A percentile compares a stretch with the other conserved stretches of the same genome.
Conservation (phyloP, 2,797 vertebrate species). For the Parambassis ranga region DNA sequence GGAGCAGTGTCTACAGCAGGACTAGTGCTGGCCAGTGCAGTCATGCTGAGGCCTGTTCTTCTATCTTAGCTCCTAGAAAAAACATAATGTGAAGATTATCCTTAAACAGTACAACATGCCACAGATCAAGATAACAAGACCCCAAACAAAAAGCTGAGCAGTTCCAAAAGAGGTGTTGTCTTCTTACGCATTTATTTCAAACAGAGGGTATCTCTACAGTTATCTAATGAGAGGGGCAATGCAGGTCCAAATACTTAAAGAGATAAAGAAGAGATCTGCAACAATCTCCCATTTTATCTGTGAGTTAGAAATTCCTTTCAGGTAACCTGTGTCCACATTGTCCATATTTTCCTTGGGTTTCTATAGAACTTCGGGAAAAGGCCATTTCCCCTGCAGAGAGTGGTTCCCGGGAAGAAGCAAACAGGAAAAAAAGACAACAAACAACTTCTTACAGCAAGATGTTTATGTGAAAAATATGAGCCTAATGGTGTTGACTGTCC, state of each 20-base stretch:
- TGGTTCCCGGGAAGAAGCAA: neutral
- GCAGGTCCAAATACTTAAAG: too few relatives aligned
- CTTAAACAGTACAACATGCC: neutral
- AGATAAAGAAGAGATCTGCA: too few relatives aligned
- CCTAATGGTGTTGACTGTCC: neutral
- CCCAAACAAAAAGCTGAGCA: neutral
- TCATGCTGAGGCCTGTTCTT: conserved; percentile 40
- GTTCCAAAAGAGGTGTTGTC: neutral
- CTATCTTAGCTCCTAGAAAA: neutral
- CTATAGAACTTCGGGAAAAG: neutral
- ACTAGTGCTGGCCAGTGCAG: neutral
- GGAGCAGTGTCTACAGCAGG: neutral
- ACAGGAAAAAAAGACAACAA: neutral
- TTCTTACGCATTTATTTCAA: neutral
- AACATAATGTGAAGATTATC: neutral
- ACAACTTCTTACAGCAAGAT: neutral
- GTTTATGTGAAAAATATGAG: neutral
- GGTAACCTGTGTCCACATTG: too few relatives aligned
- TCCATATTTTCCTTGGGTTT: neutral
- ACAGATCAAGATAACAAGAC: conserved; percentile 16
- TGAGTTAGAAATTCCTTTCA: too few relatives aligned
- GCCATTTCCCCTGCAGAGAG: neutral
- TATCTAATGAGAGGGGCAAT: neutral
- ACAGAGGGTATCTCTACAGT: conserved; percentile 3
- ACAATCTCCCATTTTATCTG: too few relatives aligned